Evolutionary conservation across 1,140 invertebrate species (phyloP).

Genomic region (Acromyrmex charruanus): DNA sequence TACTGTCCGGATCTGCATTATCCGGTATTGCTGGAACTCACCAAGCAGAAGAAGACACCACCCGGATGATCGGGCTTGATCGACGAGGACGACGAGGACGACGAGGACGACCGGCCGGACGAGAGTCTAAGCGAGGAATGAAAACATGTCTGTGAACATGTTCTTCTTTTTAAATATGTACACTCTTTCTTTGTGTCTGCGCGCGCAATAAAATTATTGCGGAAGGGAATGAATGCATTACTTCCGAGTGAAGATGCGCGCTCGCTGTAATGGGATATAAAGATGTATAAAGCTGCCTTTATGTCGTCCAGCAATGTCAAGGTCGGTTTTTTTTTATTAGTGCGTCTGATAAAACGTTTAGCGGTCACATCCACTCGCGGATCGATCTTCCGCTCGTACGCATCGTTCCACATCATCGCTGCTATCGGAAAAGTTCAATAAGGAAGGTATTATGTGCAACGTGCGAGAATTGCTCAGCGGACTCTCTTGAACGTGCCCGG

Average conservation of each 20-base stretch:
- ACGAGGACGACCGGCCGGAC: too few relatives aligned
- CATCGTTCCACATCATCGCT: conserved; percentile 54
- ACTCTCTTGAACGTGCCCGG: neutral
- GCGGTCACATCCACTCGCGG: conserved; percentile 22
- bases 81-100: conserved; percentile 1
- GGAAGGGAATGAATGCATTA: neutral
- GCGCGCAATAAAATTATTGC: neutral
- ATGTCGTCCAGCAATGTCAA: conserved; percentile 39
- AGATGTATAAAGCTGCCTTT: conserved; percentile 5
- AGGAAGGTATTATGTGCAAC: conserved; percentile 13
- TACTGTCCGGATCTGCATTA: conserved; percentile 91
- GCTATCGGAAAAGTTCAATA: conserved; percentile 45
- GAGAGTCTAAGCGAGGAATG: conserved; percentile 28
- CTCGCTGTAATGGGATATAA: neutral
- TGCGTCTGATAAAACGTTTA: conserved; percentile 54
- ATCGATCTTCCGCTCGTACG: conserved; percentile 56
- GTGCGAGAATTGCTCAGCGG: conserved; percentile 11
- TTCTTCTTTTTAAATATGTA: neutral
- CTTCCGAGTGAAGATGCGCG: neutral
- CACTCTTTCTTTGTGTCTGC: neutral
- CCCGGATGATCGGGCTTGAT: conserved; percentile 78
- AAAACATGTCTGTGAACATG: neutral
- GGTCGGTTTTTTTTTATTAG: conserved; percentile 45
- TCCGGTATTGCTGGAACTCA: conserved; percentile 89
- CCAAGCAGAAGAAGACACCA: conserved; percentile 84